Conservation (phyloP, 1,140 invertebrate species). For the Heterodera schachtii region DNA sequence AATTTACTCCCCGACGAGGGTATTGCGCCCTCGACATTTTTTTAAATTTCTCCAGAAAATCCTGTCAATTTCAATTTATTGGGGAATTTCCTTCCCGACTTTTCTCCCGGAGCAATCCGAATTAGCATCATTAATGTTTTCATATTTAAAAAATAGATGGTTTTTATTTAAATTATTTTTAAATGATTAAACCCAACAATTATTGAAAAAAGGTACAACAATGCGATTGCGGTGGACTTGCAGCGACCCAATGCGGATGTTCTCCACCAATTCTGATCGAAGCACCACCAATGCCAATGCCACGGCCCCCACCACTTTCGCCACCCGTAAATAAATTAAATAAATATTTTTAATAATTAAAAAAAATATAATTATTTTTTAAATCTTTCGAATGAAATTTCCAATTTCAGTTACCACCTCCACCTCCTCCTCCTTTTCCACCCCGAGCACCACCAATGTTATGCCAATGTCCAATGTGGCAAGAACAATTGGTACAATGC, state of each 20-base stretch:
- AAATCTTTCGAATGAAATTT: no score
- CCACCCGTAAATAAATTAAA: not conserved
- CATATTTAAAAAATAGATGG: not conserved
- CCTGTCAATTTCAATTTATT: no score
- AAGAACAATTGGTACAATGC: constrained; percentile 23
- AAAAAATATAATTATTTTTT: no score
- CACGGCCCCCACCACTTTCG: not conserved
- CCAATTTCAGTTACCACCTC: not conserved
- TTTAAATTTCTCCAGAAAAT: no score
- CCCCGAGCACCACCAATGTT: not conserved
- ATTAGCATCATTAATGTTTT: not conserved
- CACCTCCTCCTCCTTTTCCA: not conserved
- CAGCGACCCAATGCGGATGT: not conserved
- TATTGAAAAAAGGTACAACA: constrained; percentile 17
- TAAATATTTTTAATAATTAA: not conserved
- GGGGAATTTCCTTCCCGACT: no score
- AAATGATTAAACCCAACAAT: not conserved
- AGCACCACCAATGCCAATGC: constrained; percentile 20
- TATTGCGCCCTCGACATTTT: no score
- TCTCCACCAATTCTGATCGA: not conserved
- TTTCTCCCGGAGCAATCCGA: no score
- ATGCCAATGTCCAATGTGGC: constrained; percentile 26
- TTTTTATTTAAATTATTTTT: not conserved
- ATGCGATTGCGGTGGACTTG: constrained; percentile 18
- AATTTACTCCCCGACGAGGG: no score